Percentiles rank a stretch among this genome's conserved stretches.
These are phyloP conservation scores for Chaetodon trifascialis DNA, from an alignment of 2,113 vertebrate genomes.

Conservation along the genomic window DNA sequence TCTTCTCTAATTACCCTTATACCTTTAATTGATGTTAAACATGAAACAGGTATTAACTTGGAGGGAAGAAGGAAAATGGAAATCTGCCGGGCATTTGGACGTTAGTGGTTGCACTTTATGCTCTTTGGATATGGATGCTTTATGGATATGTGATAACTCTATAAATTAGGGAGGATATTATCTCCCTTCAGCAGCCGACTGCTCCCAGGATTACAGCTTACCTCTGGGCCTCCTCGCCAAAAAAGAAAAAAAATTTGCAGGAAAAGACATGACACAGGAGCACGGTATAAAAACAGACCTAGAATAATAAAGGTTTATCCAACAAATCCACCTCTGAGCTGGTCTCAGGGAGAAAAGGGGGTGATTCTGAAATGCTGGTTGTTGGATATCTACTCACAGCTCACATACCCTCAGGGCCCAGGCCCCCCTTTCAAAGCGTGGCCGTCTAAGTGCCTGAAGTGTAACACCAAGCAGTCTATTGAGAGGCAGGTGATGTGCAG, in stretches of 20 bases:
- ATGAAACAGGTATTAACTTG: constrained; percentile 82
- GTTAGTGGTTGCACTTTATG: constrained; percentile 64
- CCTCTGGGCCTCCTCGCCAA: constrained; percentile 41
- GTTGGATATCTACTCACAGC: constrained; percentile 70
- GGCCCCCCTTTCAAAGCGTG: constrained; percentile 79
- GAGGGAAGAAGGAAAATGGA: constrained; percentile 59
- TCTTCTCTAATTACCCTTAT: constrained; percentile 84
- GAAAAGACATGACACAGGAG: constrained; percentile 43
- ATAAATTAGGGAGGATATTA: constrained; percentile 76
- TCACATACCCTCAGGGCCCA: constrained; percentile 74
- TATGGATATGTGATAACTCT: constrained; percentile 69
- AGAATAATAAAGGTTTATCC: constrained; percentile 43
- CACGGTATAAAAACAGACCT: constrained; percentile 14
- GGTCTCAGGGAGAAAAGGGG: constrained; percentile 28
- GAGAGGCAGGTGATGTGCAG: constrained; percentile 87
- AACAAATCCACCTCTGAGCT: constrained; percentile 48
- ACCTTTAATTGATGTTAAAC: constrained; percentile 86
- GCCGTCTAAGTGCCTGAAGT: constrained; percentile 86
- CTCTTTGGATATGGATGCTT: not conserved
- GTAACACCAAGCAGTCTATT: constrained; percentile 87
- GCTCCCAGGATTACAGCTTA: constrained; percentile 65
- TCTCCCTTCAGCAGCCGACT: constrained; percentile 62
- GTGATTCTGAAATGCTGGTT: constrained; percentile 53
- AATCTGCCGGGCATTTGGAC: constrained; percentile 67
- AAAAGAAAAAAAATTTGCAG: constrained; percentile 34